These are phyloP conservation scores for Eleutherodactylus coqui DNA, from an alignment of 2,797 vertebrate genomes.

Conservation along the genomic window DNA sequence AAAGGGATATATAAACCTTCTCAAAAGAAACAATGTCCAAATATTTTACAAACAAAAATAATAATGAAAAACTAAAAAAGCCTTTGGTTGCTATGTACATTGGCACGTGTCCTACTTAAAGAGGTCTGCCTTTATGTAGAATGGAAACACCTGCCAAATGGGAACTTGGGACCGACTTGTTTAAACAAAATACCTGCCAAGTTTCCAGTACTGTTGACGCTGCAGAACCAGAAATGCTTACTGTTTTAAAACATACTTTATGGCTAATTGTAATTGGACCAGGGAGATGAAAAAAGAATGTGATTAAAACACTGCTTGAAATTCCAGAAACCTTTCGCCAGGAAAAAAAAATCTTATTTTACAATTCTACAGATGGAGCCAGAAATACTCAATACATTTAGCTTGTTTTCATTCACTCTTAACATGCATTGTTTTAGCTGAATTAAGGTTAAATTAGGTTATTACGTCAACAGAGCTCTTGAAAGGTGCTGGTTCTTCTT, in stretches of 20 bases:
- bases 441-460: too few species aligned
- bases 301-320: slow-evolving; percentile 64
- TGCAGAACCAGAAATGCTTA: slow-evolving; percentile 69
- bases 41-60: slow-evolving; percentile 33
- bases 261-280: slow-evolving; percentile 73
- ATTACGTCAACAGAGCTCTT: too few species aligned
- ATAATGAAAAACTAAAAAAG: slow-evolving; percentile 69
- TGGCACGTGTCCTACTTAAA: slow-evolving; percentile 77
- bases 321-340: not conserved
- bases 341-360: not conserved
- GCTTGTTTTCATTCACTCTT: not conserved
- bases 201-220: slow-evolving; percentile 77
- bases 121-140: slow-evolving; percentile 76
- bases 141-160: slow-evolving; percentile 83
- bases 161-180: slow-evolving; percentile 78
- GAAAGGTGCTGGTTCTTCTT: too few species aligned
- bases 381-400: not conserved
- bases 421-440: not conserved
- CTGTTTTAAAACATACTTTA: slow-evolving; percentile 75
- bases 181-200: slow-evolving; percentile 82
- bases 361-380: not conserved
- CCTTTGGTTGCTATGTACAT: slow-evolving; percentile 77
- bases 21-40: slow-evolving; percentile 67
- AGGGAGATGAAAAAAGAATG: slow-evolving; percentile 67
- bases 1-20: not conserved